phyloP scores from a whole-genome alignment of 2,888 invertebrate species.

The Smittia sp. region DNA sequence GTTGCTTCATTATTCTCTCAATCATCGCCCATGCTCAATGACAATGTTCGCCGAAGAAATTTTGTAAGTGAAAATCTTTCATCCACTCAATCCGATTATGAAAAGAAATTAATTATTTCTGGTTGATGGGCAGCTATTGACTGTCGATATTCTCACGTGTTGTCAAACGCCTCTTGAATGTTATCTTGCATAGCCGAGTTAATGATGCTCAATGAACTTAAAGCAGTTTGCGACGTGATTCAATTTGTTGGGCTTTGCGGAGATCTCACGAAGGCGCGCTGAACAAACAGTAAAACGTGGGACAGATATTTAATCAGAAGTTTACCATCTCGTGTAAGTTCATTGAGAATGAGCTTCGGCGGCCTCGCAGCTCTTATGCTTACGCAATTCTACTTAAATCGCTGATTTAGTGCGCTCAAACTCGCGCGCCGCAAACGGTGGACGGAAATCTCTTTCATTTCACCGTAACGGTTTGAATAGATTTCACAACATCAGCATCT shows the following conservation, averaged over 20 bases:
- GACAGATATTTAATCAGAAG: background rate
- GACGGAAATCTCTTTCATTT: constrained; percentile 19
- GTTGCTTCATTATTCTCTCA: background rate
- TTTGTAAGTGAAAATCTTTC: background rate
- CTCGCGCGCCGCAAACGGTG: constrained; percentile 6
- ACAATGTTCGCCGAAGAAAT: no score
- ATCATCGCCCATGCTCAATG: background rate
- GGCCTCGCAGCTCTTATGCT: background rate
- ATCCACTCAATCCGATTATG: background rate
- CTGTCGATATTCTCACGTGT: background rate
- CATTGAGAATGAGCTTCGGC: constrained; percentile 4
- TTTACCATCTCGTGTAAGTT: background rate
- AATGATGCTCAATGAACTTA: constrained; percentile 2
- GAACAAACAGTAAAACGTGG: constrained; percentile 5
- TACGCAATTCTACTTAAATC: constrained; percentile 21
- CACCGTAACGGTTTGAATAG: constrained; percentile 16
- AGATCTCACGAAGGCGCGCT: background rate
- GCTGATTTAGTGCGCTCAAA: background rate
- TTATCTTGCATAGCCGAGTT: background rate
- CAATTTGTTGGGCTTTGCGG: background rate
- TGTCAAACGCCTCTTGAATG: constrained; percentile 1
- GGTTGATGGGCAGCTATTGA: background rate
- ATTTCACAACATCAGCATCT: constrained; percentile 24
- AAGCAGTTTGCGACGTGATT: constrained; percentile 2
- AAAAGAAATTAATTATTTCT: constrained; percentile 5